Conservation (phyloP, 2,888 invertebrate species). For the Octodonta nipae region DNA sequence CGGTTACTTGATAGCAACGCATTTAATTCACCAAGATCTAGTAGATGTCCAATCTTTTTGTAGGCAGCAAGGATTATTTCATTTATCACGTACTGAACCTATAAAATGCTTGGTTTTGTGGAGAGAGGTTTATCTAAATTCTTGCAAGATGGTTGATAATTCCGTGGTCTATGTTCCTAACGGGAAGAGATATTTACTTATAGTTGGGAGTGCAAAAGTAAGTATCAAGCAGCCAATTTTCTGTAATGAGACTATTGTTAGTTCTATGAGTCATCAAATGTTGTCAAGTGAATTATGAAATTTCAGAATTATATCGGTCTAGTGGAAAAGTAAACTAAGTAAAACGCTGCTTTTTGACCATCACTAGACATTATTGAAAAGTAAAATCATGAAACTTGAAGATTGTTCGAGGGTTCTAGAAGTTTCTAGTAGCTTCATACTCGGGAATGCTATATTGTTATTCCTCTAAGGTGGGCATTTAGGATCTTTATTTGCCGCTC, state of each 20-base stretch:
- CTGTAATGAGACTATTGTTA: not conserved
- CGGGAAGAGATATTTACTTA: slow-evolving; percentile 58
- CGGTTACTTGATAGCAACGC: slow-evolving; percentile 64
- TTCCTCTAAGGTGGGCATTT: too few species aligned
- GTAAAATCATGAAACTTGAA: too few species aligned
- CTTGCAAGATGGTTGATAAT: slow-evolving; percentile 30
- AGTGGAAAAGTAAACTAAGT: too few species aligned
- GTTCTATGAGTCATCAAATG: too few species aligned
- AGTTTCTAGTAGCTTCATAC: too few species aligned
- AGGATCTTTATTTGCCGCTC: too few species aligned
- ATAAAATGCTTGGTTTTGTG: slow-evolving; percentile 61
- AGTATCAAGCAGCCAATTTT: not conserved
- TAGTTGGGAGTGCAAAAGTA: slow-evolving; percentile 55
- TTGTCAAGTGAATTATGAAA: too few species aligned
- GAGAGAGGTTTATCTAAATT: slow-evolving; percentile 57
- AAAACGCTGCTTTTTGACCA: too few species aligned
- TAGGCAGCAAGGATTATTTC: slow-evolving; percentile 59
- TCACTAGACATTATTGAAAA: too few species aligned
- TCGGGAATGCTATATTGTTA: too few species aligned
- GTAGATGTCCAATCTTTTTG: slow-evolving; percentile 63
- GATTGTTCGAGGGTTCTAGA: too few species aligned
- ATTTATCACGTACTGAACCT: slow-evolving; percentile 50
- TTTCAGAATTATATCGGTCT: too few species aligned
- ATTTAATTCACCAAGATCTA: slow-evolving; percentile 60
- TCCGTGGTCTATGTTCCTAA: slow-evolving; percentile 39